Conservation (phyloP, 92 coral and sea anemone genomes). For the Heliopora coerulea region DNA sequence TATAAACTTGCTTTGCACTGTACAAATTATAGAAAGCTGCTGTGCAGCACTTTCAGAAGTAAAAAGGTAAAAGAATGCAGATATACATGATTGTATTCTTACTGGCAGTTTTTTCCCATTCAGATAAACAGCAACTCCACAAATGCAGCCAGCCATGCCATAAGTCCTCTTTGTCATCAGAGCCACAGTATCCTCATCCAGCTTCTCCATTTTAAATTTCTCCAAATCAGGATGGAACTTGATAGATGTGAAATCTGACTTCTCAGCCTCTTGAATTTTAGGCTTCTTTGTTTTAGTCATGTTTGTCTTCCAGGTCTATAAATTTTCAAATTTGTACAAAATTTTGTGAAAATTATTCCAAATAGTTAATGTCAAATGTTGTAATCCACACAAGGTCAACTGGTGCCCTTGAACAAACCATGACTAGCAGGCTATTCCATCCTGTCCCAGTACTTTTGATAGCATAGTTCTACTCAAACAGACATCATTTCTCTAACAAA, state of each 20-base stretch:
- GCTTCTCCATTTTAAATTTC: slow-evolving; percentile 87
- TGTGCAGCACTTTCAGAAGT: too few relatives aligned
- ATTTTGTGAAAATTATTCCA: neutral
- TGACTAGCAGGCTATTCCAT: too few relatives aligned
- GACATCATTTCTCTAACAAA: too few relatives aligned
- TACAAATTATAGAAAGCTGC: too few relatives aligned
- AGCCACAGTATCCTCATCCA: slow-evolving; percentile 81
- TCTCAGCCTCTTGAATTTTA: slow-evolving; percentile 60
- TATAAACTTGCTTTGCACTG: too few relatives aligned
- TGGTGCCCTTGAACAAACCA: too few relatives aligned
- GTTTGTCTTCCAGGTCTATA: slow-evolving; percentile 82
- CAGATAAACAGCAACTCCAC: slow-evolving; percentile 76
- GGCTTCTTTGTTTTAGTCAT: slow-evolving; percentile 88
- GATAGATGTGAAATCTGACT: slow-evolving; percentile 78
- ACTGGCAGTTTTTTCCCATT: slow-evolving; percentile 87
- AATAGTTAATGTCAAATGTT: neutral
- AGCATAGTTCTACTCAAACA: too few relatives aligned
- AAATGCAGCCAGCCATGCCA: slow-evolving; percentile 83
- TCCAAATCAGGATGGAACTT: slow-evolving; percentile 81
- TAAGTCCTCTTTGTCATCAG: slow-evolving; percentile 84
- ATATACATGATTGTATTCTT: too few relatives aligned
- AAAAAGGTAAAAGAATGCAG: too few relatives aligned
- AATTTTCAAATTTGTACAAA: too few relatives aligned
- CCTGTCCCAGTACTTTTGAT: too few relatives aligned
- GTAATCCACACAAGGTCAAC: too few relatives aligned